Base-by-base conservation (phyloP, 2,888 invertebrate genomes). In the Mythimna vitellina region DNA sequence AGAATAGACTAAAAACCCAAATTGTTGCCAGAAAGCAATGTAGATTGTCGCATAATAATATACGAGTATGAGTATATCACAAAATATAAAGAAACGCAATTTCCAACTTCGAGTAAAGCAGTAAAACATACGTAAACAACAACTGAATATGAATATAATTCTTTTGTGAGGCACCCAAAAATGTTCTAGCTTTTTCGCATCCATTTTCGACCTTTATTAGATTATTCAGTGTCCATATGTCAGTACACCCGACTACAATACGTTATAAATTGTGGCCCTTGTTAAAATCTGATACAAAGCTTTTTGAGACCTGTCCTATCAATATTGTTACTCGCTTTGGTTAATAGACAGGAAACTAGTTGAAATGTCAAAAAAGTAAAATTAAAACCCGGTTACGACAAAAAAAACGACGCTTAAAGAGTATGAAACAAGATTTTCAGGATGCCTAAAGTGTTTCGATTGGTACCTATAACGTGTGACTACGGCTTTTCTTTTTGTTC, bases 201-300 rank as follows among this genome's bases (percentile, higher is more conserved):
- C 29, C 14, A 68, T 65, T 75, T 65, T 72, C 64, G 61, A 62
- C 64, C 64, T 70, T 69, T 61, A 74, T 73, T 76, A 76, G 46
- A 35, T 62, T 29, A 62, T 69, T 62, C 62, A 58, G 68, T 22
- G 58, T 56, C 66, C 61, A 81, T 73, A 70, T 84, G 76, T 76
- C 63, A 75, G n/a, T 54, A 61, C 29, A 62, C 57, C 25, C 29
- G 32, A 32, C 22, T 57, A 60, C 14, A 68, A 17, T 2, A 14
- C 14, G 7, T 67, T 62, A 80, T 80, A 81, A 73, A 78, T 80
- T 42, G 14, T 57, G n/a, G 49, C 6, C 57, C 70, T 75, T 73
- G 68, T 81, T 73, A 76, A 76, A 73, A 76, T 71, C 57, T 66
- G 77, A 66, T 62, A 65, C 71, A 74, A 42, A 65, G 60, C 58